These are phyloP conservation scores for Plumapathes pennacea DNA, from an alignment of 92 coral and sea anemone species.

Conservation along the genomic window DNA sequence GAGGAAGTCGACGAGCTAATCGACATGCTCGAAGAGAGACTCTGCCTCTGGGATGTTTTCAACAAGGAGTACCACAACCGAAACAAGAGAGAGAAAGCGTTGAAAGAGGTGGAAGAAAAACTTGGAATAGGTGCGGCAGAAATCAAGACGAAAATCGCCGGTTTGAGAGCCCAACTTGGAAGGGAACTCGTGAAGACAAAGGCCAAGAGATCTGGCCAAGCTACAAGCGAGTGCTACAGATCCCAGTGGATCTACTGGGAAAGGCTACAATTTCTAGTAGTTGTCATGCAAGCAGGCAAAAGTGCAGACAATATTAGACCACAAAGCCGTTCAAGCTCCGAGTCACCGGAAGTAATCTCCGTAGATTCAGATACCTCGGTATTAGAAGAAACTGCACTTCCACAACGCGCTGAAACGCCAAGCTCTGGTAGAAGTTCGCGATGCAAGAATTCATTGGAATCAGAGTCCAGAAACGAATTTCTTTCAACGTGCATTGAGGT, in stretches of 20 bases:
- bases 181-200: slow-evolving; percentile 3
- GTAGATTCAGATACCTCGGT: no score
- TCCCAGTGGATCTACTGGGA: slow-evolving; percentile 56
- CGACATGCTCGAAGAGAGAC: slow-evolving; percentile 20
- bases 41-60: slow-evolving; percentile 23
- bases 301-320: slow-evolving; percentile 33
- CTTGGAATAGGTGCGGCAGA: neutral
- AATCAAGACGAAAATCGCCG: slow-evolving; percentile 12
- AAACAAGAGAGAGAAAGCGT: slow-evolving; percentile 13
- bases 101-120: slow-evolving; percentile 14
- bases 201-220: slow-evolving; percentile 18
- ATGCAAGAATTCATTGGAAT: no score
- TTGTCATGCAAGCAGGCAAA: slow-evolving; percentile 47
- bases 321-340: no score
- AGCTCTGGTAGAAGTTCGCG: no score
- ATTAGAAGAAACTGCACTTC: no score
- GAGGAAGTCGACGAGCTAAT: slow-evolving; percentile 15
- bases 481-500: slow-evolving; percentile 55
- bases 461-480: slow-evolving; percentile 32
- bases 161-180: slow-evolving; percentile 20
- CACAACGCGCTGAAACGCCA: no score
- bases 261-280: slow-evolving; percentile 33
- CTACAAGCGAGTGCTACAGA: slow-evolving; percentile 8
- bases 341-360: no score
- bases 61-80: slow-evolving; percentile 16